Base-by-base conservation (phyloP, 2,797 vertebrate genomes). In the Lagocephalus sceleratus region DNA sequence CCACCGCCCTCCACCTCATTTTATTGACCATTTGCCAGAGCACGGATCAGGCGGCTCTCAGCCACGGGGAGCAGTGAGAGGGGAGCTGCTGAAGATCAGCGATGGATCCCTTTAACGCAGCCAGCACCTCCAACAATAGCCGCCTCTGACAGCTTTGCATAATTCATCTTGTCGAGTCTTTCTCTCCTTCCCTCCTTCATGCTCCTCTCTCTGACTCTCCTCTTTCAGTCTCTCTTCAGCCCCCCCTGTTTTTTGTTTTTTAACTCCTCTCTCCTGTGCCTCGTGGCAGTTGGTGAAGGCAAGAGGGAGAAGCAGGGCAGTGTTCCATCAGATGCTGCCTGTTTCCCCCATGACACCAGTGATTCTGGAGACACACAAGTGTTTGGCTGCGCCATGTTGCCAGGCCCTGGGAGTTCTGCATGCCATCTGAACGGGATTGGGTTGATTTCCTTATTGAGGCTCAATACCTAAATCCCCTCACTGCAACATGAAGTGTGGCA, bases 71-170 rank as follows among this genome's bases (percentile, higher is more conserved):
- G 79, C 39, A 64, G 72, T 60, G 73, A 75, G 76, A 81, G 82
- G 63, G 77, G 82, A 78, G 84, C 79, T 70, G 62, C 71, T 78
- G 79, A 76, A 80, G 85, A 87, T 86, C 85, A 75, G 74, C 74
- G 44, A 80, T 52, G 68, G 74, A 66, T 85, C 75, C 60, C 84
- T 88, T 91, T 83, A 79, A 83, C 76, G 82, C 88, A 86, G 85
- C 84, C 87, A 88, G 87, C 65, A 72, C 75, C 78, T 85, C 90
- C 91, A 90, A 93, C 80, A 71, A 93, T 92, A 93, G 92, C 64
- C 85, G 90, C 87, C 91, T 92, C 91, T 92, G 93, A 91, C 88
- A 84, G 90, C 79, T 86, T 92, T 95, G 92, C 95, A 95, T 97
- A 94, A 97, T 96, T 95, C 92, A 95, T 91, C 83, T 72, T 71